Evolutionary conservation across 92 coral and sea anemone species (phyloP), one percentile per base, ranked within the genome.

Genomic region (Zoanthus sociatus): DNA sequence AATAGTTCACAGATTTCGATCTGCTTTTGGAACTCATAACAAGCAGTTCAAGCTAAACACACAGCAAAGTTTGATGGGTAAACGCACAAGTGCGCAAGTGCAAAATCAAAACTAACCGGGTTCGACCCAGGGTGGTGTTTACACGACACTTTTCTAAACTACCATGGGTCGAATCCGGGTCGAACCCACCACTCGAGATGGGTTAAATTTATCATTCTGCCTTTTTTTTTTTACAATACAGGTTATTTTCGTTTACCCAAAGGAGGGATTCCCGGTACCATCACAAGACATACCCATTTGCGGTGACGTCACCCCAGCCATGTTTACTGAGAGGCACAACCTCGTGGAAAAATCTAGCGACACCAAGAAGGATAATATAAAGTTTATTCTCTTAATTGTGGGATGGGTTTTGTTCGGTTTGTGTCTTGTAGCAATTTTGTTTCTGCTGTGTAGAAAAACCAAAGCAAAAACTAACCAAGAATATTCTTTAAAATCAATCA

Each of bases 271-370:
- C 63, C 89, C 89, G 5, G 31, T 7, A 20, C 89, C 89, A 10
- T 86, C 89, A 13, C 55, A 58, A n/a, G 84, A 77, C 85, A 77
- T 86, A 11, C 89, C 84, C 16, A 68, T 77, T 26, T 86, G 89
- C 17, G 89, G 89, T 54, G 89, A 86, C 32, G 89, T 77, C 74
- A 86, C 89, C 5, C 89, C 84, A 16, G 83, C 71, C 13, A 21
- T 86, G 85, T 86, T 77, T 46, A 84, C 53, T 15, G 50, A 86
- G 71, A 86, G 47, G 26, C 71, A 76, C 32, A 56, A 46, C 18
- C 14, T 10, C 9, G 73, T 37, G 44, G 48, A 78, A 51, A 17
- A 15, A 6, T 11, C 73, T 58, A n/a, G 72, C 9, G 55, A 63
- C 12, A 63, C 53, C 3, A 12, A 79, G 71, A 30, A 56, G 44